Evolutionary conservation across 1,140 invertebrate species (phyloP), one percentile per base, ranked within the genome.

Genomic region (Pseudomyrmex cubaensis): DNA sequence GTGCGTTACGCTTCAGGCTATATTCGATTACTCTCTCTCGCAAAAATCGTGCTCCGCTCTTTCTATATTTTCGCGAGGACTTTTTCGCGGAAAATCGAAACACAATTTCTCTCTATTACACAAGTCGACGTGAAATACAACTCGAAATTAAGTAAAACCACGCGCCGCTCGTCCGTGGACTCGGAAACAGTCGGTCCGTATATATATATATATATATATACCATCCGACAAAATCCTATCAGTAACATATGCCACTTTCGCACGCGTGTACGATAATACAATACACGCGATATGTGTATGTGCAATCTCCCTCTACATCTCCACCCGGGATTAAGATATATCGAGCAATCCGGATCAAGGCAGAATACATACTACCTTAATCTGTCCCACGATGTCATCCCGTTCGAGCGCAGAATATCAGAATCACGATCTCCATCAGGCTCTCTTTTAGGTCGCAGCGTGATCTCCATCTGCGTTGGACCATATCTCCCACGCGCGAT

Each of bases 371-470:
- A 35, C 35, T 59, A 48, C 50, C 62, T 85, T 84, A 85, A 88
- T 87, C 86, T 74, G 67, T 78, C 22, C 57, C 56, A 25, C 77
- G 63, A 73, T 88, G 87, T 82, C 83, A 88, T 89, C 87, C 83
- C 87, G 56, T 50, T 82, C 50, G 73, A n/a, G 62, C 48, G 54
- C 13, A 2, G 48, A 59, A 10, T 64, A 64, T 76, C 73, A 17
- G 66, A 59, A 84, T 87, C 86, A 57, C 20, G 52, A 64, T 78
- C 67, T 59, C 62, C 9, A 75, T 77, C 85, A 74, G 48, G n/a
- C 61, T 35, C 59, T 67, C 46, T 59, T 66, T 62, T 64, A 54
- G 44, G 48, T 56, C 57, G 44, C n/a, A n/a, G 9, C 63, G 52
- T 57, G 52, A 77, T 86, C 66, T 59, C 22, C 59, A 52, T 82